Percentiles rank a stretch among this genome's conserved stretches.
These are phyloP conservation scores for Solea solea DNA, from an alignment of 2,113 vertebrate genomes.

Conservation along the genomic window DNA sequence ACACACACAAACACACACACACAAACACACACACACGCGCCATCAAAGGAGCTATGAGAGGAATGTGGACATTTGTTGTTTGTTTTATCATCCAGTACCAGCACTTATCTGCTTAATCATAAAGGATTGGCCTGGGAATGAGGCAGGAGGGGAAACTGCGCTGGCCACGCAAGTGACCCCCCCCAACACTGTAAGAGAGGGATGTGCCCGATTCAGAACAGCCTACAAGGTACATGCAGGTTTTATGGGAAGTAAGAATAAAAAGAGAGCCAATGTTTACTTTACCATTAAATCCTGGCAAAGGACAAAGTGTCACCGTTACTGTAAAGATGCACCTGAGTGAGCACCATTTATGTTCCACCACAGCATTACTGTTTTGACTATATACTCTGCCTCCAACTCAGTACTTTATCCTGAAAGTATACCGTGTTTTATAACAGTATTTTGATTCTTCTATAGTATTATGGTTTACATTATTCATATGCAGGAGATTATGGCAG, in stretches of 20 bases:
- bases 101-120: constrained; percentile 71
- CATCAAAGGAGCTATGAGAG: constrained; percentile 77
- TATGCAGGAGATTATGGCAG: neutral
- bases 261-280: constrained; percentile 3
- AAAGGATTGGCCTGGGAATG: constrained; percentile 61
- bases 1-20: constrained; percentile 31
- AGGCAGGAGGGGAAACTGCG: constrained; percentile 41
- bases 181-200: constrained; percentile 26
- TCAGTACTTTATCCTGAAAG: neutral
- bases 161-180: constrained; percentile 53
- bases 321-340: constrained; percentile 8
- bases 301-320: neutral
- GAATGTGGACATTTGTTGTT: constrained; percentile 77
- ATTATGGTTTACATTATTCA: neutral
- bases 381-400: no score
- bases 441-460: neutral
- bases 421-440: neutral
- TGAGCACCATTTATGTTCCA: neutral
- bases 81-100: constrained; percentile 69
- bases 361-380: neutral
- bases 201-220: constrained; percentile 25
- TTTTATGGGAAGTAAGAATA: constrained; percentile 26
- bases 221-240: constrained; percentile 29
- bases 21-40: constrained; percentile 38
- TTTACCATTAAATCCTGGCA: constrained; percentile 21